A percentile compares a stretch with the other conserved stretches of the same genome.
phyloP scores from a whole-genome alignment of 2,113 vertebrate species.

The Xenotilapia longispinis region DNA sequence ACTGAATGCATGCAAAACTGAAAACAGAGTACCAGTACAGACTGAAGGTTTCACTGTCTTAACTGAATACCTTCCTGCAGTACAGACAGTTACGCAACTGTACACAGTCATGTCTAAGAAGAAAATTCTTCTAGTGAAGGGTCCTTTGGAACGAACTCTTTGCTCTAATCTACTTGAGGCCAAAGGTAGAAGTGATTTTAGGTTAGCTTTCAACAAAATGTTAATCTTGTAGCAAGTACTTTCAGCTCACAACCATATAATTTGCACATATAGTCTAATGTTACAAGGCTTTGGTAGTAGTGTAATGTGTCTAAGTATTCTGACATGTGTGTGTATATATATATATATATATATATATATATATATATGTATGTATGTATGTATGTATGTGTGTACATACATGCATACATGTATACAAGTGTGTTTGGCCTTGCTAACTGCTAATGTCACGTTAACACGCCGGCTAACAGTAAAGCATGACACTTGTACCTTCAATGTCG shows the following conservation, averaged over 20 bases:
- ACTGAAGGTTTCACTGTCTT: background rate
- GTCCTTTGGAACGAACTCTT: background rate
- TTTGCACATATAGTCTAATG: background rate
- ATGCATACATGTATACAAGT: background rate
- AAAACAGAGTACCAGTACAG: background rate
- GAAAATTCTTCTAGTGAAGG: background rate
- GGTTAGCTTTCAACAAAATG: background rate
- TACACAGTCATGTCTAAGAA: background rate
- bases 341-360: accelerated
- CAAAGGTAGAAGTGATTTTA: background rate
- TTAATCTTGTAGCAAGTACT: background rate
- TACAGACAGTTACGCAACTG: background rate
- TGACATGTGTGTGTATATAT: accelerated
- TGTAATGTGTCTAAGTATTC: background rate
- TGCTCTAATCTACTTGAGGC: background rate
- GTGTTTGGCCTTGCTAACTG: slow-evolving; percentile 48
- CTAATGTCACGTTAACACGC: slow-evolving; percentile 24
- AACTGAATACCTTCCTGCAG: background rate
- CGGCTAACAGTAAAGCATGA: slow-evolving; percentile 20
- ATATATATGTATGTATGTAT: accelerated
- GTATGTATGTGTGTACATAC: too few relatives aligned
- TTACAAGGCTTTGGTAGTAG: background rate
- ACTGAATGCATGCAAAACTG: background rate
- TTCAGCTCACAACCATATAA: background rate
- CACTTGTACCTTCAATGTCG: background rate